These are phyloP conservation scores for Myrmophylax atrothorax DNA, from an alignment of 2,113 vertebrate genomes.

Conservation along the genomic window DNA sequence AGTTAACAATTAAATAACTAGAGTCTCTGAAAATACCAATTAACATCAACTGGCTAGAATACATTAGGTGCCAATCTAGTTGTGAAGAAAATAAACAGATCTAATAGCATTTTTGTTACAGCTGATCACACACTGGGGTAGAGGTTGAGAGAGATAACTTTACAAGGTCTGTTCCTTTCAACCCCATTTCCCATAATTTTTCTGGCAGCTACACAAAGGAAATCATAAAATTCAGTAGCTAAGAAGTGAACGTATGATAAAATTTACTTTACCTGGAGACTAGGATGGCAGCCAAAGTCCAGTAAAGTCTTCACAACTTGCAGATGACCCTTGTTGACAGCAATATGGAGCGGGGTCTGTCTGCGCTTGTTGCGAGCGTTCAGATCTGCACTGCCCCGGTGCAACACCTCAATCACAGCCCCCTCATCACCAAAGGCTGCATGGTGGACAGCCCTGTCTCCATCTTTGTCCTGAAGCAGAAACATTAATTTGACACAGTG, in stretches of 20 bases:
- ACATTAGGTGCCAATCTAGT: background rate
- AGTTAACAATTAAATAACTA: background rate
- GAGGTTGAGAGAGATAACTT: background rate
- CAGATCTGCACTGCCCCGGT: slow-evolving; percentile 93
- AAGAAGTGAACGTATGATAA: background rate
- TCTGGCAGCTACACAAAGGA: background rate
- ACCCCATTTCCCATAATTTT: background rate
- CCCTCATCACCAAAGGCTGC: slow-evolving; percentile 98
- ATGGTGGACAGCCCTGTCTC: slow-evolving; percentile 95
- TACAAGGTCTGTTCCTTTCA: background rate
- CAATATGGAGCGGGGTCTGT: slow-evolving; percentile 96
- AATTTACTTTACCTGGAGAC: slow-evolving; percentile 87
- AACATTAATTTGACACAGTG: background rate
- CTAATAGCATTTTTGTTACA: background rate
- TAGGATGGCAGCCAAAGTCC: slow-evolving; percentile 97
- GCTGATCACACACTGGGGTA: background rate
- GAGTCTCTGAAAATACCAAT: background rate
- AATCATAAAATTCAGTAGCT: background rate
- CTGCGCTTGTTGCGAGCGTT: slow-evolving; percentile 96
- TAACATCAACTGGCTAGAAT: background rate
- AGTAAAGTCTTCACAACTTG: slow-evolving; percentile 97
- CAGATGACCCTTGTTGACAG: slow-evolving; percentile 97
- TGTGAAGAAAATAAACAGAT: background rate
- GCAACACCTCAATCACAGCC: slow-evolving; percentile 96
- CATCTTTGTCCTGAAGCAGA: slow-evolving; percentile 91